Evolutionary conservation across 2,113 vertebrate genomes (phyloP).

Genomic region (Gallinago paraguaiae): DNA sequence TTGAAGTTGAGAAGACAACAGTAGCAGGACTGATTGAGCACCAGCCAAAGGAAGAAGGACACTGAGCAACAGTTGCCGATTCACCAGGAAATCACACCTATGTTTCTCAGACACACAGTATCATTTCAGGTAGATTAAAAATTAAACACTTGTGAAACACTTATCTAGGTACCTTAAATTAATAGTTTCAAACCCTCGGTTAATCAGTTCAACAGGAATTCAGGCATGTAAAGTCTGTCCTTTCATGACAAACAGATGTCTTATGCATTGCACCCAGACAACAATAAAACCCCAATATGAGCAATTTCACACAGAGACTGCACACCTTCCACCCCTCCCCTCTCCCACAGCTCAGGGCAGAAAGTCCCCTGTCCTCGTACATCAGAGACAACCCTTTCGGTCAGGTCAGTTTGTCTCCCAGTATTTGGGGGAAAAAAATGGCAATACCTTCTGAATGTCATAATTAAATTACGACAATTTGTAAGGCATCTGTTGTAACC

Average conservation of each 20-base stretch:
- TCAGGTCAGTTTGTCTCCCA: not conserved
- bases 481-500: not conserved
- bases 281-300: fast-evolving
- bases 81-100: not conserved
- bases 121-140: not conserved
- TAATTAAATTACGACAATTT: fast-evolving
- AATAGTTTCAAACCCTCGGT: not conserved
- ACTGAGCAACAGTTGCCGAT: not conserved
- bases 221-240: not conserved
- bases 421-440: not conserved
- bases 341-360: not conserved
- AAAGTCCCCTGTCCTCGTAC: fast-evolving
- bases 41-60: too few relatives aligned
- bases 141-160: not conserved
- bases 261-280: not conserved
- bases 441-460: not conserved
- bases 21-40: not conserved
- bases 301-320: not conserved
- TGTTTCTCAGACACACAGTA: not conserved
- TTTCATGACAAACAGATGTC: not conserved
- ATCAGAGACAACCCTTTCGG: fast-evolving
- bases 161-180: not conserved
- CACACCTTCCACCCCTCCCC: not conserved
- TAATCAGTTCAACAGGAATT: not conserved
- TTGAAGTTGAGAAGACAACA: not conserved